phyloP scores from a whole-genome alignment of 2,797 vertebrate genomes.

The Enteromius anoplus region DNA sequence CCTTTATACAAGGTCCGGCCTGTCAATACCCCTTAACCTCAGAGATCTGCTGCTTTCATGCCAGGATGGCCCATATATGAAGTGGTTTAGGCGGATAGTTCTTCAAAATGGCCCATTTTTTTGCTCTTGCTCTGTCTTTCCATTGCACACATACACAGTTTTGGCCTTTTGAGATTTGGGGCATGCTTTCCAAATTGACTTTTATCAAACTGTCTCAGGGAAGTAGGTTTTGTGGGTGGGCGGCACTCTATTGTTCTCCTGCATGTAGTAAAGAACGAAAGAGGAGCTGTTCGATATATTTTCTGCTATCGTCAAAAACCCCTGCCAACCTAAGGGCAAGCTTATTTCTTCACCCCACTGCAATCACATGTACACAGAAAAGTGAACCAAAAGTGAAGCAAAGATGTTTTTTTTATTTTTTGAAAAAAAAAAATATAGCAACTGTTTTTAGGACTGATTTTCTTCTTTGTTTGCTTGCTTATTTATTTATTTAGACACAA shows the following conservation, averaged over 20 bases:
- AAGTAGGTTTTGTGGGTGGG: constrained; percentile 38
- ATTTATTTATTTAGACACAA: neutral
- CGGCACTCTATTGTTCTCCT: constrained; percentile 42
- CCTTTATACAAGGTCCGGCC: constrained; percentile 15
- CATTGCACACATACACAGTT: constrained; percentile 15
- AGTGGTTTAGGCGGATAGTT: constrained; percentile 44
- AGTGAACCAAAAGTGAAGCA: neutral
- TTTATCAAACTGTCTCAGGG: constrained; percentile 46
- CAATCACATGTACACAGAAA: constrained; percentile 1
- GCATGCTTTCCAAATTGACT: constrained; percentile 40
- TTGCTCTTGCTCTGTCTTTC: neutral
- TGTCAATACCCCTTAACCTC: constrained; percentile 56
- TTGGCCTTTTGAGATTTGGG: constrained; percentile 45
- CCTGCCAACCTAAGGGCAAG: neutral
- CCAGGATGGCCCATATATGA: constrained; percentile 35
- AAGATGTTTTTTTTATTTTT: neutral
- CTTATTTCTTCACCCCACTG: neutral
- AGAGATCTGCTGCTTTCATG: constrained; percentile 19
- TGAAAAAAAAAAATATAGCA: neutral
- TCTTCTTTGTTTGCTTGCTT: neutral
- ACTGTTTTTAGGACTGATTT: neutral
- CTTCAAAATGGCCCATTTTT: constrained; percentile 39
- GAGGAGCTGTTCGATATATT: constrained; percentile 34
- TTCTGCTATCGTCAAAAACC: neutral
- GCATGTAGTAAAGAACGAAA: constrained; percentile 42